Base-by-base conservation (phyloP, 2,888 invertebrate species). In the Seira musarum region DNA sequence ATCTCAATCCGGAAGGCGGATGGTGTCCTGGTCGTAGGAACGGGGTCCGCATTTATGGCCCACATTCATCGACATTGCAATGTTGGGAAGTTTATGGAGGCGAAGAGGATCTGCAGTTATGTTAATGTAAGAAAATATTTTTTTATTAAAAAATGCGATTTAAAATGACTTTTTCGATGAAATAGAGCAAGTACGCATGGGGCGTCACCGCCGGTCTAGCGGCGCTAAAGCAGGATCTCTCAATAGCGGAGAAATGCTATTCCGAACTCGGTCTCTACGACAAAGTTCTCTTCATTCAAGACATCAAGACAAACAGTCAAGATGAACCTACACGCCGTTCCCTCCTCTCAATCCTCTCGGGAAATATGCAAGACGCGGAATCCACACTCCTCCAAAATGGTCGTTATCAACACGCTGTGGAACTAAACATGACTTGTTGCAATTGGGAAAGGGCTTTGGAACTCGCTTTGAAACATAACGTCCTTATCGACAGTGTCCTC, bases 171-270 rank as follows among this genome's bases (percentile, higher is more conserved):
- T 15, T 66, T 68, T 15, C 30, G n/a, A 3, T 74, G 60, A 63
- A 19, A 1, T 71, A 87, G 87, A 87, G 88, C 71, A 87, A 87
- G 65, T 83, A 86, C n/a, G 90, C 98, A 17, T 99, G 99, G 99
- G 95, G 97, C 0, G 96, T 96, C 85, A 90, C 99, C 85, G 99
- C 98, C 0, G 96, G 96, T 0, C 91, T 98, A 88, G 94, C 99
- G 0, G 95, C 95, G 77, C 94, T 95, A 85, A 93, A 94, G 82
- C 94, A 94, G 88, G 95, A 98, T 87, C 89, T 97, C 72, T 93
- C 94, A 79, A 94, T 96, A 5, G 97, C 98, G 17, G 98, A 99
- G 90, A 95, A 98, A 88, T 96, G 98, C 0, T 99, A 96, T 89
- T 95, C 97, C 8, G 94, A 95, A 10, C 93, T 97, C n/a, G 91